phyloP scores from a whole-genome alignment of 1,140 invertebrate species.

The Drosophila trapezifrons region DNA sequence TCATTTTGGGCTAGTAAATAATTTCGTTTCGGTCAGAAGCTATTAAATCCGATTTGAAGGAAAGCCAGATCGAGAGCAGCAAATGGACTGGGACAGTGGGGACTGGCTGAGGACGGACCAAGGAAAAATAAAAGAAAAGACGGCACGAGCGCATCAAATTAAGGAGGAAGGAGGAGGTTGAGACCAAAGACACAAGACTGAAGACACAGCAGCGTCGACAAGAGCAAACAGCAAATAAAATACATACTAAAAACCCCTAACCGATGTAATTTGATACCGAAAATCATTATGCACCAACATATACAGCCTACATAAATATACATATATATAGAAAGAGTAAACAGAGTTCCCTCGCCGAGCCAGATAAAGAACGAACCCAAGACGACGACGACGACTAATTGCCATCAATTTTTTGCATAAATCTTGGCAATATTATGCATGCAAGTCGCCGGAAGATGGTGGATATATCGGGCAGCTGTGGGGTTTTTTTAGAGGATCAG shows the following conservation, averaged over 20 bases:
- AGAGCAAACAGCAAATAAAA: constrained; percentile 70
- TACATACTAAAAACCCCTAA: constrained; percentile 79
- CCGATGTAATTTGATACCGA: constrained; percentile 82
- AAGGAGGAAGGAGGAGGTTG: constrained; percentile 54
- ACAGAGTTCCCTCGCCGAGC: constrained; percentile 17
- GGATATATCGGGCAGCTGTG: constrained; percentile 4
- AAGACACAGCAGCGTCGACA: constrained; percentile 49
- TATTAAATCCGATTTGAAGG: constrained; percentile 59
- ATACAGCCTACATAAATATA: constrained; percentile 17
- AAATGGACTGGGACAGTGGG: constrained; percentile 19
- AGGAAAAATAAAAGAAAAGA: constrained; percentile 22
- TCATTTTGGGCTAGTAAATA: constrained; percentile 64
- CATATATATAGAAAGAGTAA: constrained; percentile 9
- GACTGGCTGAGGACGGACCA: constrained; percentile 37
- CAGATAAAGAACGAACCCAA: constrained; percentile 33
- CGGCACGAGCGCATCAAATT: constrained; percentile 79
- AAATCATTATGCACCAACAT: constrained; percentile 75
- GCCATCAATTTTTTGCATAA: constrained; percentile 82
- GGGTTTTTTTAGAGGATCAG: constrained; percentile 17
- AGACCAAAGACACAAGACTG: constrained; percentile 15
- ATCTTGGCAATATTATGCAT: constrained; percentile 80
- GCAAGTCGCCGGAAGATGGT: constrained; percentile 27
- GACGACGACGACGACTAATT: constrained; percentile 68
- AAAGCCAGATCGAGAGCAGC: constrained; percentile 41
- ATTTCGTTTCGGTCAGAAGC: constrained; percentile 65